phyloP scores from a whole-genome alignment of 2,797 vertebrate species.

The Percopsis omiscomaycus region DNA sequence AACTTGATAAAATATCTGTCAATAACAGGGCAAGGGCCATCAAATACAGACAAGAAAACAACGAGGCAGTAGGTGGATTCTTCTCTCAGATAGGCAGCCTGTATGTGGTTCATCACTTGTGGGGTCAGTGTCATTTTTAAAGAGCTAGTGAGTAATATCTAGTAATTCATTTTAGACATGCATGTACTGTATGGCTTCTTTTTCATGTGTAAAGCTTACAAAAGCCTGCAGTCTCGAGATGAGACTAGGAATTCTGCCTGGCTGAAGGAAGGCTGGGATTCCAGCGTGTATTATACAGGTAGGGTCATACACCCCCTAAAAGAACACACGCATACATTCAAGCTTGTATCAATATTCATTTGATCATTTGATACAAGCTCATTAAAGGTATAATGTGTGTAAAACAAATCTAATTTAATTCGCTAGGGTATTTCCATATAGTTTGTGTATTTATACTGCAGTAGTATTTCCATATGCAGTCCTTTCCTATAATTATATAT shows the following conservation, averaged over 20 bases:
- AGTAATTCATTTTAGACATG: background rate
- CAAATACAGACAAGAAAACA: conserved; percentile 89
- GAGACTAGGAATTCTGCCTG: conserved; percentile 92
- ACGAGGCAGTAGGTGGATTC: conserved; percentile 93
- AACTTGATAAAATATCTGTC: conserved; percentile 12
- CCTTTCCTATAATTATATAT: too few relatives aligned
- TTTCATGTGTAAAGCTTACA: conserved; percentile 80
- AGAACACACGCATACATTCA: background rate
- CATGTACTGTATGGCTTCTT: background rate
- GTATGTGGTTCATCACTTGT: conserved; percentile 94
- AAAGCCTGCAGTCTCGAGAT: conserved; percentile 86
- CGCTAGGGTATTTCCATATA: too few relatives aligned
- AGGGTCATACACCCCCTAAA: conserved; percentile 10
- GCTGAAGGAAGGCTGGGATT: conserved; percentile 92
- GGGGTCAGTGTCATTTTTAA: conserved; percentile 80
- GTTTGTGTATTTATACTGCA: too few relatives aligned
- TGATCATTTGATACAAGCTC: background rate
- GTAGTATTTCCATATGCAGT: too few relatives aligned
- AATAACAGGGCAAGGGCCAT: conserved; percentile 90
- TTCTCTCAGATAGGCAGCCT: conserved; percentile 95
- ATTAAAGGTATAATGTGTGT: background rate
- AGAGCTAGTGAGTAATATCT: background rate
- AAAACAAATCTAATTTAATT: too few relatives aligned
- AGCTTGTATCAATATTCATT: background rate
- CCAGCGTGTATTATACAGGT: conserved; percentile 93